Conservation (phyloP, 2,113 vertebrate species). For the Amphiprion percula region DNA sequence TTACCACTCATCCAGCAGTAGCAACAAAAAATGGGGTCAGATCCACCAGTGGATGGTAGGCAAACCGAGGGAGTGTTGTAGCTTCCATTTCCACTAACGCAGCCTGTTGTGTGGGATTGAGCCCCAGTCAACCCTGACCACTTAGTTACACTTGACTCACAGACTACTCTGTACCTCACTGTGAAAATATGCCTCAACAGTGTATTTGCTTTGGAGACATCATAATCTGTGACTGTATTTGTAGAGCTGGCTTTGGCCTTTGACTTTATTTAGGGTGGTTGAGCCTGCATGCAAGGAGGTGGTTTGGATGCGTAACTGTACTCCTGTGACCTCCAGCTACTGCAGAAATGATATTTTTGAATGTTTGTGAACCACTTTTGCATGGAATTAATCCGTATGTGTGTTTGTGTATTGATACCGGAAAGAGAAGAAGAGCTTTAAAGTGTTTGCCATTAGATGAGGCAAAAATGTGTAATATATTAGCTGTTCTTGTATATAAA, state of each 20-base stretch:
- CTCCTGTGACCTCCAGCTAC: constrained; percentile 12
- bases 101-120: constrained; percentile 66
- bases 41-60: constrained; percentile 99
- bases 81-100: constrained; percentile 67
- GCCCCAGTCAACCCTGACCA: constrained; percentile 55
- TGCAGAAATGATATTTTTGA: constrained; percentile 40
- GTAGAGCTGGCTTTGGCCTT: constrained; percentile 52
- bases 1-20: constrained; percentile 87
- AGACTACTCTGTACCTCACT: constrained; percentile 59
- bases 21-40: constrained; percentile 94
- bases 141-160: constrained; percentile 59
- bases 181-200: constrained; percentile 59
- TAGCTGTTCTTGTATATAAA: constrained; percentile 23
- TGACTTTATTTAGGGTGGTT: constrained; percentile 61
- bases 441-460: constrained; percentile 17
- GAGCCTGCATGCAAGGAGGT: constrained; percentile 52
- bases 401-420: constrained; percentile 21
- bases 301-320: constrained; percentile 27
- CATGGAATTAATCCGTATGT: constrained; percentile 38
- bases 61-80: constrained; percentile 54
- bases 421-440: neutral
- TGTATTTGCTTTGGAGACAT: constrained; percentile 77
- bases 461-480: constrained; percentile 10
- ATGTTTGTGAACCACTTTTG: constrained; percentile 22
- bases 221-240: constrained; percentile 58